Conservation (phyloP, 92 coral and sea anemone species). For the Parazoanthus darwini region DNA sequence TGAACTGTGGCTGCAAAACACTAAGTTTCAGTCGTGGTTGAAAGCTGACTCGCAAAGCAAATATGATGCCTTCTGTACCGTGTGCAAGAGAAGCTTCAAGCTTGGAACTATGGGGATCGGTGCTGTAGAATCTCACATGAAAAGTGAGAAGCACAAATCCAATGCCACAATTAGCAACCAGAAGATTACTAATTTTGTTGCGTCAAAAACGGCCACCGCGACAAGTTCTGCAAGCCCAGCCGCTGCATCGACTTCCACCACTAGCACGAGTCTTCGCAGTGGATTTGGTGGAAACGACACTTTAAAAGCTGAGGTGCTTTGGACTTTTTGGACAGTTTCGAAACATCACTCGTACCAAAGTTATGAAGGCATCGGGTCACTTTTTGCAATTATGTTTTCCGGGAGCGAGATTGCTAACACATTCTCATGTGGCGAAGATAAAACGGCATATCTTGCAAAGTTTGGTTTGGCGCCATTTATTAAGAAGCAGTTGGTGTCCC, state of each 20-base stretch:
- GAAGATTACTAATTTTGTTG: conserved; percentile 25
- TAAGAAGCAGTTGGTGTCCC: too few relatives aligned
- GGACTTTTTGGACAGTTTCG: conserved; percentile 30
- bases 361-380: too few relatives aligned
- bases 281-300: conserved; percentile 30
- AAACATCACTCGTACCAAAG: conserved; percentile 26
- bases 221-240: conserved; percentile 23
- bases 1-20: too few relatives aligned
- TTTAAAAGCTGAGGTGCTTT: conserved; percentile 28
- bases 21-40: too few relatives aligned
- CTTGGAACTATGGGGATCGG: conserved; percentile 29
- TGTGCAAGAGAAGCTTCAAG: conserved; percentile 27
- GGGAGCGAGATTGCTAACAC: too few relatives aligned
- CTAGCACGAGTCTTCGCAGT: conserved; percentile 23
- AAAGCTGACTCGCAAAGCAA: too few relatives aligned
- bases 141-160: conserved; percentile 22
- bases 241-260: conserved; percentile 21
- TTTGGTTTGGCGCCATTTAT: too few relatives aligned
- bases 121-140: conserved; percentile 32
- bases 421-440: too few relatives aligned
- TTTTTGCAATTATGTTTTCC: too few relatives aligned
- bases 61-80: not conserved
- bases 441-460: too few relatives aligned
- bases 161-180: conserved; percentile 22
- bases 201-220: conserved; percentile 5